These are phyloP conservation scores for Xestia rhomboidea DNA, from an alignment of 2,888 invertebrate species.

Conservation along the genomic window DNA sequence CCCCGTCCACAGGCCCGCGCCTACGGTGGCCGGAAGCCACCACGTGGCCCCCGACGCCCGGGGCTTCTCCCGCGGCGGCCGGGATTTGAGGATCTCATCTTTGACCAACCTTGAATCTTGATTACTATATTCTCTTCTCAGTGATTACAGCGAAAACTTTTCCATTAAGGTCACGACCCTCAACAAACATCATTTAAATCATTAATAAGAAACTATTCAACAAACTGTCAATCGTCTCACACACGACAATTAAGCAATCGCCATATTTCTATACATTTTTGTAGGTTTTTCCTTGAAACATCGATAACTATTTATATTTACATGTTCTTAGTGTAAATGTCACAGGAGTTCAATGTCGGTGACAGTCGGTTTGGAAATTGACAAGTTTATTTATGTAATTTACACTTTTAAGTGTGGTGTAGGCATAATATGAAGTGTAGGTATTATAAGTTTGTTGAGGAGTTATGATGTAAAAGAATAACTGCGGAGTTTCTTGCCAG, in stretches of 20 bases:
- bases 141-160: neutral
- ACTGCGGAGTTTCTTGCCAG: too few species aligned
- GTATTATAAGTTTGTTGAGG: neutral
- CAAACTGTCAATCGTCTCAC: slow-evolving; percentile 44
- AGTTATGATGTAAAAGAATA: too few species aligned
- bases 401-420: neutral
- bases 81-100: too few species aligned
- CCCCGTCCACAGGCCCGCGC: too few species aligned
- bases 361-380: slow-evolving; percentile 59
- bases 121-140: slow-evolving; percentile 11
- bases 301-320: slow-evolving; percentile 53
- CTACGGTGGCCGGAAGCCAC: too few species aligned
- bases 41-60: too few species aligned
- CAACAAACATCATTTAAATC: slow-evolving; percentile 8
- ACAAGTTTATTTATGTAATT: slow-evolving; percentile 45
- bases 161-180: slow-evolving; percentile 25
- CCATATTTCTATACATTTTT: slow-evolving; percentile 34
- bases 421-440: neutral
- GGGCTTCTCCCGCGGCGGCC: too few species aligned
- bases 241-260: slow-evolving; percentile 41
- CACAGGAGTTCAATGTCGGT: slow-evolving; percentile 70
- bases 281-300: slow-evolving; percentile 63
- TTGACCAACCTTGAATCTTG: neutral
- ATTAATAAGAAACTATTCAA: slow-evolving; percentile 39
- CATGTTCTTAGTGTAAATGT: slow-evolving; percentile 61